Percentiles rank a stretch among this genome's conserved stretches.
These are phyloP conservation scores for Oxyura jamaicensis DNA, from an alignment of 2,113 vertebrate species.

Conservation along the genomic window DNA sequence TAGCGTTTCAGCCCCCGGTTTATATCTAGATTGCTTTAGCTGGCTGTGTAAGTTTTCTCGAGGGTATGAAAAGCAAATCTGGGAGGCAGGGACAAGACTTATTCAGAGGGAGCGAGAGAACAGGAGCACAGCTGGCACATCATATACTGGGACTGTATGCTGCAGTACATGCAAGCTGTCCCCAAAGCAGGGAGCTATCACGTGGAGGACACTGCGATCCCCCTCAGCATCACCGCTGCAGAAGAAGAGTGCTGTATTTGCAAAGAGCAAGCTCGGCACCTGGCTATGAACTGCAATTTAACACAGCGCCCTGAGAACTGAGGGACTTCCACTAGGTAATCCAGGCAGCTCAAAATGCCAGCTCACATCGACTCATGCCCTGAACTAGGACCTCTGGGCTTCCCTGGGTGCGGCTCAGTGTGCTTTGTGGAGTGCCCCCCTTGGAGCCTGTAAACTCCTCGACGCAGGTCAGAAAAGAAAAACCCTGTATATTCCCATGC, in stretches of 20 bases:
- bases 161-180: neutral
- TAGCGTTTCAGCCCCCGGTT: neutral
- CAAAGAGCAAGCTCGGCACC: neutral
- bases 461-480: neutral
- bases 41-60: neutral
- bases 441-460: neutral
- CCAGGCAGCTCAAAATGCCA: neutral
- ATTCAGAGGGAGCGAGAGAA: neutral
- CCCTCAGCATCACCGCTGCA: neutral
- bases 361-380: neutral
- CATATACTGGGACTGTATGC: rapidly evolving
- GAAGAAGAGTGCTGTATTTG: neutral
- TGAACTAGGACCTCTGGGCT: neutral
- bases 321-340: neutral
- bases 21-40: neutral
- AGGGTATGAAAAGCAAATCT: neutral
- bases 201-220: neutral
- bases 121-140: neutral
- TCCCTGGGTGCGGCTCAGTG: neutral
- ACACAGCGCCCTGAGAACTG: neutral
- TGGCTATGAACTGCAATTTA: neutral
- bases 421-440: neutral
- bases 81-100: neutral
- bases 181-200: neutral
- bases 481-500: neutral